Evolutionary conservation across 2,888 invertebrate genomes (phyloP).

Genomic region (Ennomos quercinarius): DNA sequence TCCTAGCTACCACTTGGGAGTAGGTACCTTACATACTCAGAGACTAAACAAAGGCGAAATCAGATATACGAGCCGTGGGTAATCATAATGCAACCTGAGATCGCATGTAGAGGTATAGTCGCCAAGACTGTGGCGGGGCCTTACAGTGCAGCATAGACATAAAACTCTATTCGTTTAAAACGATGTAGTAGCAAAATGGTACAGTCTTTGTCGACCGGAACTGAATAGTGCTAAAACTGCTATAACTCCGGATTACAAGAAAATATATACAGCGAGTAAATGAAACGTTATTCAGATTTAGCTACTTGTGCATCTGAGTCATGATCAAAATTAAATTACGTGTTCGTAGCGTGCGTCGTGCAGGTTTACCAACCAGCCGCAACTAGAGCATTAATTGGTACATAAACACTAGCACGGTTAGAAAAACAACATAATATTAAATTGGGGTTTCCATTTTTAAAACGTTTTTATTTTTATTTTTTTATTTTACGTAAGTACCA

Average conservation of each 20-base stretch:
- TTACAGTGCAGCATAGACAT: not conserved
- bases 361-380: not conserved
- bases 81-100: constrained; percentile 36
- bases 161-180: too few relatives aligned
- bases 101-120: constrained; percentile 7
- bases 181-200: too few relatives aligned
- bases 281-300: constrained; percentile 19
- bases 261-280: not conserved
- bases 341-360: constrained; percentile 6
- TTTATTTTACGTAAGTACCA: too few relatives aligned
- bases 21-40: constrained; percentile 6
- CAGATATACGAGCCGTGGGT: constrained; percentile 30
- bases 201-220: too few relatives aligned
- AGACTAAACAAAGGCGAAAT: constrained; percentile 34
- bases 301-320: constrained; percentile 15
- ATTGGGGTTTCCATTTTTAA: too few relatives aligned
- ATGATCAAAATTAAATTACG: constrained; percentile 7
- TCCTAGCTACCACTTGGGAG: not conserved
- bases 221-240: too few relatives aligned
- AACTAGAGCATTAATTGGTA: constrained; percentile 1
- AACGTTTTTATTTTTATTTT: too few relatives aligned
- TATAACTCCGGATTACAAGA: too few relatives aligned
- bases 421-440: too few relatives aligned
- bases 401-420: too few relatives aligned
- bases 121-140: not conserved